Conservation (phyloP, 23 tunicate species). For the Trididemnum miniatum region DNA sequence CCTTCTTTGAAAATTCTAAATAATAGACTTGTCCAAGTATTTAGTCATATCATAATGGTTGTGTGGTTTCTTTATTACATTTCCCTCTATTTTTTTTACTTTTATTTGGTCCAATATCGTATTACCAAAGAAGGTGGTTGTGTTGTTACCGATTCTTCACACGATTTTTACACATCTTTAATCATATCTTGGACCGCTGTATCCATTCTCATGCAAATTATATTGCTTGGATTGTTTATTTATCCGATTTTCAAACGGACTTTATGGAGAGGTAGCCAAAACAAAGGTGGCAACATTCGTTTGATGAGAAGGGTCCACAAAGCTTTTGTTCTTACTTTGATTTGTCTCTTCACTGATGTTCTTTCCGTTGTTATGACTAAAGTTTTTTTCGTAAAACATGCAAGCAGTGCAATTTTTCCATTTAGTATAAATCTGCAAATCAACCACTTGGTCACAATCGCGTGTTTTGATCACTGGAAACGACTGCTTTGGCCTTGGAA, state of each 20-base stretch:
- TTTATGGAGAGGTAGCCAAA: not conserved
- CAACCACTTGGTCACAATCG: slow-evolving; percentile 41
- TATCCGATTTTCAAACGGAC: slow-evolving; percentile 47
- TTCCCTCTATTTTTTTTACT: not conserved
- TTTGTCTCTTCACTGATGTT: slow-evolving; percentile 51
- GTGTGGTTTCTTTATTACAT: slow-evolving; percentile 44
- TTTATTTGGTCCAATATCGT: slow-evolving; percentile 22
- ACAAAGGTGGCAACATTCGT: not conserved
- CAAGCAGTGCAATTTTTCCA: not conserved
- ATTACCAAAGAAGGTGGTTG: slow-evolving; percentile 36
- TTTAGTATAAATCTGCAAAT: slow-evolving; percentile 40
- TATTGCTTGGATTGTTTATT: slow-evolving; percentile 49
- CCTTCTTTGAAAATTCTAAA: slow-evolving; percentile 46
- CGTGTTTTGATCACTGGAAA: slow-evolving; percentile 64
- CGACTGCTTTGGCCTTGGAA: slow-evolving; percentile 54
- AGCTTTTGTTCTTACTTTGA: slow-evolving; percentile 37
- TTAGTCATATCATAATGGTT: slow-evolving; percentile 24
- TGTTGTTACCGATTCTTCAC: not conserved
- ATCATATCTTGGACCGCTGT: slow-evolving; percentile 42
- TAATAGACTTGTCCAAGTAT: slow-evolving; percentile 11
- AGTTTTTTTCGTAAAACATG: not conserved
- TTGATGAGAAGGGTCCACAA: slow-evolving; percentile 37
- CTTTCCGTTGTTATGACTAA: slow-evolving; percentile 32
- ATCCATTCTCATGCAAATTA: slow-evolving; percentile 54
- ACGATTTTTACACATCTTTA: not conserved